These are phyloP conservation scores for Camponotus fellah DNA, from an alignment of 2,888 invertebrate genomes.

Conservation along the genomic window DNA sequence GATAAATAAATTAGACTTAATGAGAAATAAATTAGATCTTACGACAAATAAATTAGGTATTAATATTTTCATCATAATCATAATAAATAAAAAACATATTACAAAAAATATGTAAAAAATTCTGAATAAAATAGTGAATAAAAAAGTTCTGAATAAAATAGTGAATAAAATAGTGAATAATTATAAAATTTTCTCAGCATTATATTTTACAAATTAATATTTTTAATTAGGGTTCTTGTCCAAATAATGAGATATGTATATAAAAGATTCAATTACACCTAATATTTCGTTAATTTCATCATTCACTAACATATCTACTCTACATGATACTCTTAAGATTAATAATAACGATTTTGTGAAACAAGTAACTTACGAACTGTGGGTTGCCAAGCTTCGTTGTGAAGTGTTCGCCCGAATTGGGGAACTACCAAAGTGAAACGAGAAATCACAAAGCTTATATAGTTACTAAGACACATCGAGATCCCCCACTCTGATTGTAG, in stretches of 20 bases:
- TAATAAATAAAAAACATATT: not conserved
- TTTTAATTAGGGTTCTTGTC: not conserved
- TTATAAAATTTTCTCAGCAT: not conserved
- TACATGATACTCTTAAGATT: not conserved
- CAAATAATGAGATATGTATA: too few relatives aligned
- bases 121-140: too few relatives aligned
- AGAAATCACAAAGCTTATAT: constrained; percentile 82
- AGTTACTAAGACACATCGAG: constrained; percentile 68
- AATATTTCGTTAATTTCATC: not conserved
- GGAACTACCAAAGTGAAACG: constrained; percentile 82
- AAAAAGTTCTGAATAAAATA: too few relatives aligned
- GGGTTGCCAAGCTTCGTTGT: constrained; percentile 81
- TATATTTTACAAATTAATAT: not conserved
- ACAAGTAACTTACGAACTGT: constrained; percentile 79
- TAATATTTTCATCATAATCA: not conserved
- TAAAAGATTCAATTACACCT: not conserved
- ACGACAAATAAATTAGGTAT: too few relatives aligned
- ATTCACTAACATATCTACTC: not conserved
- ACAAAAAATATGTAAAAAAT: not conserved
- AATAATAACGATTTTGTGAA: constrained; percentile 2
- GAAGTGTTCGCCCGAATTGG: constrained; percentile 82
- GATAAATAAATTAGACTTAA: too few relatives aligned
- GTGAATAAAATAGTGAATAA: not conserved
- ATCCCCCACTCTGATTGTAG: constrained; percentile 64
- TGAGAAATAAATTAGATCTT: too few relatives aligned